These are phyloP conservation scores for Anabacerthia variegaticeps DNA, from an alignment of 2,797 vertebrate species.

Conservation along the genomic window DNA sequence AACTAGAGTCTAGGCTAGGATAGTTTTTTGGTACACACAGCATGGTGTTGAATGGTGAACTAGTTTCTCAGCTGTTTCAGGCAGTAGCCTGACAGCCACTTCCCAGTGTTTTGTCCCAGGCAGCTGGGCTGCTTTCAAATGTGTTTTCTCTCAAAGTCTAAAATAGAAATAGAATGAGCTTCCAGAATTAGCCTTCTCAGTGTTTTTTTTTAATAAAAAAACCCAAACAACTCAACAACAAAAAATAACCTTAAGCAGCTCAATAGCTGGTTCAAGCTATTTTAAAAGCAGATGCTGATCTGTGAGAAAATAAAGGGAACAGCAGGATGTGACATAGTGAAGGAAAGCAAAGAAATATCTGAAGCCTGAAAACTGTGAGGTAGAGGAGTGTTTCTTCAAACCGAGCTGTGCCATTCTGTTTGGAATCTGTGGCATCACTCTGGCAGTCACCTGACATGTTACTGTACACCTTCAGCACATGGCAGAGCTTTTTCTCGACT, in stretches of 20 bases:
- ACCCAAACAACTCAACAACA: slow-evolving; percentile 25
- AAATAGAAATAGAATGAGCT: slow-evolving; percentile 49
- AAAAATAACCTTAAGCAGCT: slow-evolving; percentile 31
- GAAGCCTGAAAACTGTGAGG: background rate
- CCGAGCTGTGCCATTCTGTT: background rate
- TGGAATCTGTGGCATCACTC: background rate
- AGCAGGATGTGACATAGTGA: background rate
- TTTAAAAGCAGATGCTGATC: slow-evolving; percentile 33
- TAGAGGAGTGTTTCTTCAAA: background rate
- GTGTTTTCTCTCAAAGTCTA: slow-evolving; percentile 26
- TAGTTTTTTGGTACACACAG: background rate
- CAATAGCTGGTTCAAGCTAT: background rate
- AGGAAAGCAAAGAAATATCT: background rate
- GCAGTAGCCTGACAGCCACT: background rate
- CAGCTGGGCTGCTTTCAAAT: slow-evolving; percentile 30
- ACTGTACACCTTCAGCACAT: background rate
- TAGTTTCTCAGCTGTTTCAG: background rate
- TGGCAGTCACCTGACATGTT: background rate
- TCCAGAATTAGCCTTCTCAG: slow-evolving; percentile 42
- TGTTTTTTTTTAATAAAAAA: slow-evolving; percentile 1
- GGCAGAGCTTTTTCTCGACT: background rate
- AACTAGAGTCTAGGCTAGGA: background rate
- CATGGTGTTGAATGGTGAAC: background rate
- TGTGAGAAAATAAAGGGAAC: slow-evolving; percentile 33
- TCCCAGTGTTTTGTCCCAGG: background rate